phyloP scores from a whole-genome alignment of 2,113 vertebrate species.

The Conger conger region DNA sequence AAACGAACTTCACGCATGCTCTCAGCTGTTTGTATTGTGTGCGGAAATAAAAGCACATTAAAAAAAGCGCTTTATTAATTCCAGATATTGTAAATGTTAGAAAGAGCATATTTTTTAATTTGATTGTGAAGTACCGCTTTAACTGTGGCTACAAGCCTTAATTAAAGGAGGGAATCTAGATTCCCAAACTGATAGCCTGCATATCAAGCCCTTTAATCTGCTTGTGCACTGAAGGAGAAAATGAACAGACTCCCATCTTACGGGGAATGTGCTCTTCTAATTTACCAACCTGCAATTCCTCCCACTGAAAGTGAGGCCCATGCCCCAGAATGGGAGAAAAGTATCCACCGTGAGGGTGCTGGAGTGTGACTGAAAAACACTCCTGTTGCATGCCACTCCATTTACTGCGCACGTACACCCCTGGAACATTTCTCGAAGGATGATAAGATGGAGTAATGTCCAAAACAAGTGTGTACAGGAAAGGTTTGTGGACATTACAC shows the following conservation, averaged over 20 bases:
- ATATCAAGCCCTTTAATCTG: constrained; percentile 19
- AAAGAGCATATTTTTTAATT: background rate
- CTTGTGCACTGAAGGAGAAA: constrained; percentile 10
- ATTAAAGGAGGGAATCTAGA: constrained; percentile 4
- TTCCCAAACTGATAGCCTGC: background rate
- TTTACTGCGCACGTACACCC: background rate
- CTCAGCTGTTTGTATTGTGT: too few relatives aligned
- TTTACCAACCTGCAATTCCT: constrained; percentile 1
- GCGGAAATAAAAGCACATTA: too few relatives aligned
- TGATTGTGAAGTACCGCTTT: background rate
- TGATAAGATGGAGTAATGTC: background rate
- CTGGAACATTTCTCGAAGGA: background rate
- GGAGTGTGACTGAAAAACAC: background rate
- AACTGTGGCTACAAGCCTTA: constrained; percentile 6
- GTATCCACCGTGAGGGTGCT: background rate
- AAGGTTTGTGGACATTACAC: background rate
- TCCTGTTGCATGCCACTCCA: background rate
- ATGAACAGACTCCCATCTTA: constrained; percentile 4
- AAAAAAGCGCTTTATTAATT: background rate
- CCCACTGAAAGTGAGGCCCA: too few relatives aligned
- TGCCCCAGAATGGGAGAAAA: background rate
- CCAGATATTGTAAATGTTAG: background rate
- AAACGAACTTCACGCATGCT: too few relatives aligned
- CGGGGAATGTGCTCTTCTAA: background rate
- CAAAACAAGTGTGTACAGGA: background rate